Evolutionary conservation across 2,797 vertebrate species (phyloP).

Genomic region (Trichosurus vulpecula): DNA sequence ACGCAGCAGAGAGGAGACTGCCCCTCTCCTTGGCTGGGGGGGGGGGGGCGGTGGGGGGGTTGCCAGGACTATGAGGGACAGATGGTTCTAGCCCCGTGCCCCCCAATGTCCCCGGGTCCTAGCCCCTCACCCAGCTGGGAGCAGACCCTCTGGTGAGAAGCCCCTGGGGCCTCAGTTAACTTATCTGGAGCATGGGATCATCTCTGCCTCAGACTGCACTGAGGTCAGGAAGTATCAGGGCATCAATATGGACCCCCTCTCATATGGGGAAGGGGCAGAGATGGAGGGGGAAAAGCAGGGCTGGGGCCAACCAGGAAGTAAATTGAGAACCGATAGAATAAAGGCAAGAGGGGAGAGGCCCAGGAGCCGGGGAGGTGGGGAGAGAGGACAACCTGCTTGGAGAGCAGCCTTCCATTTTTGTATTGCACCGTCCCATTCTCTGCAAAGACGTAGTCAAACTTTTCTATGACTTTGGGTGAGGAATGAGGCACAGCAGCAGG

Average conservation of each 20-base stretch:
- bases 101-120: neutral
- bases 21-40: too few relatives aligned
- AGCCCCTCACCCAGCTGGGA: neutral
- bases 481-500: neutral
- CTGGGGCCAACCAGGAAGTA: neutral
- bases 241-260: too few relatives aligned
- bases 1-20: neutral
- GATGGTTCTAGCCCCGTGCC: neutral
- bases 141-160: neutral
- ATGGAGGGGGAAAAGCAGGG: neutral
- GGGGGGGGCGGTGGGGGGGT: too few relatives aligned
- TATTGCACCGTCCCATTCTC: slow-evolving; percentile 98
- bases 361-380: neutral
- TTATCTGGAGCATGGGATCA: neutral
- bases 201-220: neutral
- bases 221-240: neutral
- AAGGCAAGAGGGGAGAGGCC: neutral
- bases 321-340: neutral
- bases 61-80: neutral
- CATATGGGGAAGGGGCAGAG: neutral
- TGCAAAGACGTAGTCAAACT: slow-evolving; percentile 98
- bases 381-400: slow-evolving; percentile 90
- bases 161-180: neutral
- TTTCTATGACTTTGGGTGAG: slow-evolving; percentile 89
- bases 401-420: slow-evolving; percentile 94